Percentiles rank a stretch among this genome's conserved stretches.
Conservation (phyloP, 2,113 vertebrate species). For the Mustela nigripes region DNA sequence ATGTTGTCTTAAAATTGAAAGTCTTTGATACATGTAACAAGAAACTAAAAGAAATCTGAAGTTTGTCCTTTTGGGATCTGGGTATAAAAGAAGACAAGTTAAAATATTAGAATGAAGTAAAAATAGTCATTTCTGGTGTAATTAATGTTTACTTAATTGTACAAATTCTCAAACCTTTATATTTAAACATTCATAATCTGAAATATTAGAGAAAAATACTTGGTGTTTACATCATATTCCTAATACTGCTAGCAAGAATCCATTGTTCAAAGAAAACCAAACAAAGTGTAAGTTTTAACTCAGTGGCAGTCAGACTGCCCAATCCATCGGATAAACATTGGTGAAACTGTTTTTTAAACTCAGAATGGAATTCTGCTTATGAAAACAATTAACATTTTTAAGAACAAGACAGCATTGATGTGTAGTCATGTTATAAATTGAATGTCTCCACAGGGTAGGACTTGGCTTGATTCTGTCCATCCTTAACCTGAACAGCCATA, state of each 20-base stretch:
- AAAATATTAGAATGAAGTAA: conserved; percentile 56
- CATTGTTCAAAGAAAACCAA: conserved; percentile 49
- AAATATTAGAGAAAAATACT: conserved; percentile 34
- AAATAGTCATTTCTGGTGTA: conserved; percentile 66
- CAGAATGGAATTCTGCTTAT: neutral
- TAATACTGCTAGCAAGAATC: conserved; percentile 39
- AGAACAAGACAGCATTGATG: conserved; percentile 43
- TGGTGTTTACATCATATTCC: conserved; percentile 1
- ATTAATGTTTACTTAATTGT: conserved; percentile 52
- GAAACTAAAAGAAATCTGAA: conserved; percentile 55
- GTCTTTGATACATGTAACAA: conserved; percentile 5
- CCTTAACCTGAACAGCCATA: conserved; percentile 29
- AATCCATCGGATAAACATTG: conserved; percentile 1
- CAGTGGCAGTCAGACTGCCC: neutral
- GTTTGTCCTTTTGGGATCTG: conserved; percentile 54
- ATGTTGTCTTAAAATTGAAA: conserved; percentile 68
- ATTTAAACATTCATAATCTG: conserved; percentile 48
- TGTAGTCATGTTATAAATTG: conserved; percentile 27
- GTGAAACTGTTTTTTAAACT: conserved; percentile 65
- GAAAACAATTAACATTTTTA: conserved; percentile 43
- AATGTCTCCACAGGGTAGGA: neutral
- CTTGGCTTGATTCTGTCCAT: conserved; percentile 3
- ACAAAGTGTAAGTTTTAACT: conserved; percentile 57
- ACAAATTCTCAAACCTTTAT: neutral
- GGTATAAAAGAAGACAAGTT: conserved; percentile 51